phyloP scores from a whole-genome alignment of 2,113 vertebrate species.

The Gulo gulo region DNA sequence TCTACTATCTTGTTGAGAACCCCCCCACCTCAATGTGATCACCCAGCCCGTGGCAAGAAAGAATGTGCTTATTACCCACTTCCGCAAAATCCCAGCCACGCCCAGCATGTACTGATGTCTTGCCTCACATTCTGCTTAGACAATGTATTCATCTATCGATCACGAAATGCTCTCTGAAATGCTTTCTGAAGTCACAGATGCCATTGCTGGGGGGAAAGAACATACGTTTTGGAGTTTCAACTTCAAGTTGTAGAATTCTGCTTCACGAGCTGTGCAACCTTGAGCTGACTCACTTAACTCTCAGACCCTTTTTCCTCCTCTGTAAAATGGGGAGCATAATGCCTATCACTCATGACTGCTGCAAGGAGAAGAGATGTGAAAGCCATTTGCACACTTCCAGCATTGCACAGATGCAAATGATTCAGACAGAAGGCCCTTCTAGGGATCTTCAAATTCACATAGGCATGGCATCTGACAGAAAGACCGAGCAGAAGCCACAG shows the following conservation, averaged over 20 bases:
- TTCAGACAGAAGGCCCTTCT: neutral
- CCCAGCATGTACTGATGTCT: neutral
- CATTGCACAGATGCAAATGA: neutral
- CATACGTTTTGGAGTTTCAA: neutral
- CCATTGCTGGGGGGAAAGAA: neutral
- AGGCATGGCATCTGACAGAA: neutral
- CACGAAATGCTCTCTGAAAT: neutral
- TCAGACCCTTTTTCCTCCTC: neutral
- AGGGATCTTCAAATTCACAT: neutral
- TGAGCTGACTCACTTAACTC: neutral
- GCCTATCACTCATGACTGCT: neutral
- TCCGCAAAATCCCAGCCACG: neutral
- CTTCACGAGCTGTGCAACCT: neutral
- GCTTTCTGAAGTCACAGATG: neutral
- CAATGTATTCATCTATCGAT: neutral
- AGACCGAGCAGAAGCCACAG: neutral
- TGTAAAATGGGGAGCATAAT: neutral
- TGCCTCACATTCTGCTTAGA: neutral
- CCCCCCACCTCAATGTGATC: neutral
- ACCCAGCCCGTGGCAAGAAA: neutral
- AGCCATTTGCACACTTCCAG: neutral
- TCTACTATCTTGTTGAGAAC: neutral
- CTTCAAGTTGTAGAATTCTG: neutral
- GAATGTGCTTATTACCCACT: neutral
- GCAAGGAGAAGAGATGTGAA: neutral